Base-by-base conservation (phyloP, 2,888 invertebrate species). In the Unio delphinus region DNA sequence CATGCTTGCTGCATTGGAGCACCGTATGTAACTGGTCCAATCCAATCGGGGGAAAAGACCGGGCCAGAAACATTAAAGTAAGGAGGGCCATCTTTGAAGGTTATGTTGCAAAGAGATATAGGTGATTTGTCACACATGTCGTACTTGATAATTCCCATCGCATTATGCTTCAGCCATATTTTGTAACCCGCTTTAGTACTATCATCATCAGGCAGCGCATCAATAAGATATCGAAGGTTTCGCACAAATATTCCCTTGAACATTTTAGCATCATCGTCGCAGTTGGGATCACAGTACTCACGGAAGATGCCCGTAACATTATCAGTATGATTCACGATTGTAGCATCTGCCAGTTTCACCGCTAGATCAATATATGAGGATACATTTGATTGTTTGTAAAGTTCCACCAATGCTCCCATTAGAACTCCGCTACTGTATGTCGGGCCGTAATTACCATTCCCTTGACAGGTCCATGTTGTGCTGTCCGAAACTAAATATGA, bases 1-100 rank as follows among this genome's bases (percentile, higher is more conserved):
- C 78, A 76, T 2, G 83, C 75, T 63, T 83, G 81, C 65, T 78
- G 81, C 79, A 80, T 81, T 5, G 83, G 83, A 6, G 81, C 78
- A 0, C 81, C 80, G 55, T 68, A 66, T 8, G 71, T 72, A 45
- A 80, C 81, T 1, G 81, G 81, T 4, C 83, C 83, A 15, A 72
- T 70, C 83, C 83, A 83, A 55, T 76, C 67, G 15, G 76, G 69
- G 18, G 78, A 78, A 69, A 83, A 83, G 1, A 81, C 81, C 1
- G 83, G 83, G 17, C 80, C 80, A n/a, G 79, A 75, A 26, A 70
- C 69, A 30, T 76, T 76, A 34, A 64, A 81, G 65, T 72, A 83
- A 15, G 83, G 78, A 11, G 79, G 79, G 0, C 83, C 83, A 60
- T 83, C 83, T 63, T 77, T 66, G 63, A 73, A 81, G 18, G 76